These are phyloP conservation scores for Melanocharis versteri DNA, from an alignment of 2,113 vertebrate genomes.

Conservation along the genomic window DNA sequence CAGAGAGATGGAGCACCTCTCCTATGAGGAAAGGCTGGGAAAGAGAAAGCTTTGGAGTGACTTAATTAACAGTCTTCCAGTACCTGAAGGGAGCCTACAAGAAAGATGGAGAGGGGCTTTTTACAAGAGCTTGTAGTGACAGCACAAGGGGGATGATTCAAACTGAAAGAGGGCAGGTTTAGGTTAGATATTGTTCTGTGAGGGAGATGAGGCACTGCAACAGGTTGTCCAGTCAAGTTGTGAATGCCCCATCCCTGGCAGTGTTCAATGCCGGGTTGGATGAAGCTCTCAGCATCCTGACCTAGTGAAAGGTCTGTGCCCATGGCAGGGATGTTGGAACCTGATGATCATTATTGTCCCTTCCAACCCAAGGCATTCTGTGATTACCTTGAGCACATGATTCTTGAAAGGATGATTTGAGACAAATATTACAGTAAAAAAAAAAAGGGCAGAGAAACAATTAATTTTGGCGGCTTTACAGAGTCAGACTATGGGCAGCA, in stretches of 20 bases:
- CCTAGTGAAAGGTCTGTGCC: neutral
- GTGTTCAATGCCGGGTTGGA: neutral
- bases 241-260: neutral
- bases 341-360: neutral
- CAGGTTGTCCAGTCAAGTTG: neutral
- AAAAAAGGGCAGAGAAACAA: neutral
- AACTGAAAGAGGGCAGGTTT: neutral
- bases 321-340: fast-evolving
- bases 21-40: neutral
- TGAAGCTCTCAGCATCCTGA: neutral
- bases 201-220: neutral
- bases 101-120: neutral
- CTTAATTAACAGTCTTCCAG: neutral
- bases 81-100: neutral
- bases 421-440: neutral
- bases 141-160: neutral
- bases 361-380: neutral
- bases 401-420: neutral
- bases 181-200: neutral
- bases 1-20: neutral
- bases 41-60: neutral
- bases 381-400: neutral
- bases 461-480: neutral
- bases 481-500: neutral
- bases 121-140: no score